These are phyloP conservation scores for Phasia obesa DNA, from an alignment of 2,888 invertebrate genomes.

Conservation along the genomic window DNA sequence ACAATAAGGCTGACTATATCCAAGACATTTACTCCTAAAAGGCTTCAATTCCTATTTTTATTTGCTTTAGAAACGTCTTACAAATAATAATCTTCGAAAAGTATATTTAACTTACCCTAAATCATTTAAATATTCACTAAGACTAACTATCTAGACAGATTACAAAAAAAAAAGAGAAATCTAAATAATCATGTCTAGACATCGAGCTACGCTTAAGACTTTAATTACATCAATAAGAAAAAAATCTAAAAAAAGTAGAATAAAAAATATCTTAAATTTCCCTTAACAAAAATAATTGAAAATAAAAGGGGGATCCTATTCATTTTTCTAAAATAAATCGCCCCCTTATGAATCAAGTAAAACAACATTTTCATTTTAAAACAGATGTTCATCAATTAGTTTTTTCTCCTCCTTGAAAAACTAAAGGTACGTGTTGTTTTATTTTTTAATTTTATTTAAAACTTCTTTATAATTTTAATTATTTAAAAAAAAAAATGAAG, in stretches of 20 bases:
- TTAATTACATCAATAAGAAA: constrained; percentile 58
- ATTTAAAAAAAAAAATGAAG: too few relatives aligned
- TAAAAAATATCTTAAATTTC: constrained; percentile 2
- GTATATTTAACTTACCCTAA: too few relatives aligned
- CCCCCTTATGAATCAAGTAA: constrained; percentile 1
- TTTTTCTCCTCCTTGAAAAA: background rate
- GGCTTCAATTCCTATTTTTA: too few relatives aligned
- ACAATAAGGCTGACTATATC: too few relatives aligned
- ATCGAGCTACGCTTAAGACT: constrained; percentile 67
- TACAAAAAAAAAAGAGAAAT: background rate
- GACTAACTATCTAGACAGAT: background rate
- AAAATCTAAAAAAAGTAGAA: constrained; percentile 13
- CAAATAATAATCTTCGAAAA: too few relatives aligned
- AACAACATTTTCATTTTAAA: constrained; percentile 38
- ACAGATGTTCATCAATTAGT: constrained; percentile 46
- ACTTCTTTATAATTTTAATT: too few relatives aligned
- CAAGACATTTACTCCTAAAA: too few relatives aligned
- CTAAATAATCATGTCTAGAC: constrained; percentile 60
- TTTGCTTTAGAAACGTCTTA: too few relatives aligned
- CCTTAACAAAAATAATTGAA: background rate
- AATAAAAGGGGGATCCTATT: constrained; percentile 14
- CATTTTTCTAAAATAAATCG: background rate
- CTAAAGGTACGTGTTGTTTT: constrained; percentile 22
- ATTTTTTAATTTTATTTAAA: background rate
- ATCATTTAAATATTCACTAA: too few relatives aligned